Evolutionary conservation across 2,888 invertebrate genomes (phyloP).

Genomic region (Stenurella melanura): DNA sequence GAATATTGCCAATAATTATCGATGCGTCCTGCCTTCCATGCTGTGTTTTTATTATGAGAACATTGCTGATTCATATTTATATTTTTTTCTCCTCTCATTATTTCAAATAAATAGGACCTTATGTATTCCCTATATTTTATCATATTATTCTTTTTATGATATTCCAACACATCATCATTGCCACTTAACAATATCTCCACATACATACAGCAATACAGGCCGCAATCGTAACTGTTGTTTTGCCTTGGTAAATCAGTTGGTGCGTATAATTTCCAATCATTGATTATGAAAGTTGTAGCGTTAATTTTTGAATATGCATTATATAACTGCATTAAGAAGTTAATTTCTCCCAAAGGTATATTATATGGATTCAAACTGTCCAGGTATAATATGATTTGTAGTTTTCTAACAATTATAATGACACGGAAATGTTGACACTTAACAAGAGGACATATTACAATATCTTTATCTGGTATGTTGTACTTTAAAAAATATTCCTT

Average conservation of each 20-base stretch:
- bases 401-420: too few species aligned
- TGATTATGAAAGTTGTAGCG: not conserved
- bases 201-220: conserved; percentile 7
- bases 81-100: too few species aligned
- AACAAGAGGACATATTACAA: not conserved
- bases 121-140: too few species aligned
- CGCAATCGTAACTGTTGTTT: not conserved
- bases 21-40: too few species aligned
- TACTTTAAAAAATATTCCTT: not conserved
- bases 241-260: conserved; percentile 1
- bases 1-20: too few species aligned
- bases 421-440: not conserved
- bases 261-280: conserved; percentile 3
- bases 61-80: too few species aligned
- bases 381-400: conserved; percentile 1
- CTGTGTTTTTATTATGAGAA: too few species aligned
- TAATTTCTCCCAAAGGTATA: not conserved
- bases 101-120: too few species aligned
- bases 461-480: not conserved
- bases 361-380: not conserved
- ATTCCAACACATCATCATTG: not conserved
- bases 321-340: too few species aligned
- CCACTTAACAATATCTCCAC: not conserved
- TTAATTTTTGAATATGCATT: not conserved
- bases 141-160: too few species aligned